phyloP scores from a whole-genome alignment of 2,113 vertebrate genomes.

The Casuarius casuarius region DNA sequence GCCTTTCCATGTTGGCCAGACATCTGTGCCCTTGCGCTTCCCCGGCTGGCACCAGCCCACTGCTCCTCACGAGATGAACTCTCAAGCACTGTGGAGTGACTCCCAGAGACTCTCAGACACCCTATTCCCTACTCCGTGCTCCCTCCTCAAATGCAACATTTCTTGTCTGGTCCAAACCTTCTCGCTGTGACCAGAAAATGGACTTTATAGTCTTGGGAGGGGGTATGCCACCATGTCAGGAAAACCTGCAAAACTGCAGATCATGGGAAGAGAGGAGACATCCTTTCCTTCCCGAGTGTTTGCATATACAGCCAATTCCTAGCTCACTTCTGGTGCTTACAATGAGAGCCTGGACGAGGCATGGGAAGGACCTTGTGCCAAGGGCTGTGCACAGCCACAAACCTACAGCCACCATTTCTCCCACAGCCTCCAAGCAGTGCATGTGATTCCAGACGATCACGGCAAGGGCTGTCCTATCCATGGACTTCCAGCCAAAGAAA shows the following conservation, averaged over 20 bases:
- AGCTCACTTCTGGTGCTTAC: neutral
- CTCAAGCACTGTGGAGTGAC: neutral
- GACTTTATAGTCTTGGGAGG: neutral
- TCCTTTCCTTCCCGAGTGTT: neutral
- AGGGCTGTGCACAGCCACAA: neutral
- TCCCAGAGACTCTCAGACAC: neutral
- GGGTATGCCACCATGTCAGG: accelerated
- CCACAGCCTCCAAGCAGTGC: neutral
- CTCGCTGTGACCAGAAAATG: neutral
- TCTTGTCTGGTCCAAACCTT: neutral
- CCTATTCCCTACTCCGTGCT: neutral
- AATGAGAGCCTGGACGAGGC: neutral
- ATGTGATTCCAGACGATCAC: neutral
- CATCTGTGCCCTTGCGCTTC: neutral
- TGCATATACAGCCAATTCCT: neutral
- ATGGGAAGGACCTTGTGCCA: neutral
- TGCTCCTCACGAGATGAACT: neutral
- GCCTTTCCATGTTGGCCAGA: neutral
- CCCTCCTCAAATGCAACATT: neutral
- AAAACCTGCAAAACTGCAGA: neutral
- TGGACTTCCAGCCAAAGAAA: neutral
- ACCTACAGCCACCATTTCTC: neutral
- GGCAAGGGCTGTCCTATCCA: neutral
- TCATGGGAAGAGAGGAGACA: neutral
- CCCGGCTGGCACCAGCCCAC: neutral